A percentile compares a stretch with the other conserved stretches of the same genome.
Evolutionary conservation across 1,140 invertebrate genomes (phyloP).

Genomic region (Cotesia vestalis): DNA sequence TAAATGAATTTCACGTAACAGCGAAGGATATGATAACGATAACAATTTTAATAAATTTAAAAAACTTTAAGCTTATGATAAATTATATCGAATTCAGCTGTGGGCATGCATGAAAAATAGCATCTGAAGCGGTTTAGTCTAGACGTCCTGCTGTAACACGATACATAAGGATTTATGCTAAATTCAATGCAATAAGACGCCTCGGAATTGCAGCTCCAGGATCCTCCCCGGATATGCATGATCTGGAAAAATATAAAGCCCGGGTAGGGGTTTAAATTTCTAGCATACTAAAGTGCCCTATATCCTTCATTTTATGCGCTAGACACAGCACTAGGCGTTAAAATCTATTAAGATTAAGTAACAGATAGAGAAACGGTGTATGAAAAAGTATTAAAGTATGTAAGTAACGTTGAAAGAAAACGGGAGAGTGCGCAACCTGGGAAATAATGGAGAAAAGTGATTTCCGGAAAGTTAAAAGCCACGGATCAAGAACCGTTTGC

Average conservation of each 20-base stretch:
- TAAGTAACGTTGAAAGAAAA: background rate
- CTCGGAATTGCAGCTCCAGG: constrained; percentile 26
- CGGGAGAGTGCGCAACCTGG: constrained; percentile 35
- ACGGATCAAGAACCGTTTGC: constrained; percentile 54
- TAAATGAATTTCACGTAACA: no score
- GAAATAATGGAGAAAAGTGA: constrained; percentile 65
- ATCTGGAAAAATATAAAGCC: background rate
- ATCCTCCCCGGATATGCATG: constrained; percentile 9
- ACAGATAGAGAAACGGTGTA: background rate
- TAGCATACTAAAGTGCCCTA: no score
- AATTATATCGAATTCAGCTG: no score
- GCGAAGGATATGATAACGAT: no score
- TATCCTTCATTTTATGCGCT: no score
- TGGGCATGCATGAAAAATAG: no score
- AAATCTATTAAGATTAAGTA: background rate
- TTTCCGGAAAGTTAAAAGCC: constrained; percentile 65
- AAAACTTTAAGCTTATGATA: no score
- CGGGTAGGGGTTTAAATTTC: no score
- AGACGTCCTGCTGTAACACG: no score
- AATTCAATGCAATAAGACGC: constrained; percentile 29
- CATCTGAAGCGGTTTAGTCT: no score
- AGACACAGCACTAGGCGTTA: no score
- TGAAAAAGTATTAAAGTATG: background rate
- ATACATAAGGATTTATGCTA: constrained; percentile 42
- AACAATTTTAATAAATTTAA: no score